Evolutionary conservation across 2,888 invertebrate genomes (phyloP).

Genomic region (Calameuta idolon): DNA sequence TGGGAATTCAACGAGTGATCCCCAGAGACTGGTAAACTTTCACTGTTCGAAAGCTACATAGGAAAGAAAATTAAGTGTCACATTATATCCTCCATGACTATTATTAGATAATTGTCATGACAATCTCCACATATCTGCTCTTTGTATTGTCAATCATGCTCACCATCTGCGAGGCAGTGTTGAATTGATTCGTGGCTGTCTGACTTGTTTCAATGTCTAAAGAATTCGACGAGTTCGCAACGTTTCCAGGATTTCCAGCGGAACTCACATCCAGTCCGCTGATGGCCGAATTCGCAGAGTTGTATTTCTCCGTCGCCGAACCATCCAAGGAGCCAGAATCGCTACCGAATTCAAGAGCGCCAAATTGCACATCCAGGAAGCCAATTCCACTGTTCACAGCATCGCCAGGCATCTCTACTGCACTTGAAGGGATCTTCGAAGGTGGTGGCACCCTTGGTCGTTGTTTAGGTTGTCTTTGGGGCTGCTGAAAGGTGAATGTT

Average conservation of each 20-base stretch:
- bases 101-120: neutral
- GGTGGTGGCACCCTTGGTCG: constrained; percentile 64
- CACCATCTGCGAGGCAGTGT: constrained; percentile 58
- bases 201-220: constrained; percentile 58
- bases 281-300: constrained; percentile 59
- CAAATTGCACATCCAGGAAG: constrained; percentile 94
- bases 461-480: constrained; percentile 59
- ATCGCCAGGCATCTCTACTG: constrained; percentile 97
- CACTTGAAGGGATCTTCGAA: constrained; percentile 87
- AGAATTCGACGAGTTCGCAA: constrained; percentile 51
- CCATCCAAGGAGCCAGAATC: constrained; percentile 69
- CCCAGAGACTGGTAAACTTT: constrained; percentile 62
- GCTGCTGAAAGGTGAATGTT: constrained; percentile 30
- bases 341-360: constrained; percentile 82
- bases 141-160: constrained; percentile 5
- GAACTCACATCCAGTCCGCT: constrained; percentile 56
- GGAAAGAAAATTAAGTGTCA: constrained; percentile 15
- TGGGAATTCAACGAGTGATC: constrained; percentile 63
- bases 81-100: neutral
- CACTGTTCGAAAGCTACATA: constrained; percentile 56
- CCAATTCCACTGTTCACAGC: constrained; percentile 78
- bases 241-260: constrained; percentile 43
- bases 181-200: constrained; percentile 51
- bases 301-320: constrained; percentile 67
- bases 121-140: neutral